phyloP scores from a whole-genome alignment of 2,797 vertebrate species.

The Limnodromus scolopaceus region DNA sequence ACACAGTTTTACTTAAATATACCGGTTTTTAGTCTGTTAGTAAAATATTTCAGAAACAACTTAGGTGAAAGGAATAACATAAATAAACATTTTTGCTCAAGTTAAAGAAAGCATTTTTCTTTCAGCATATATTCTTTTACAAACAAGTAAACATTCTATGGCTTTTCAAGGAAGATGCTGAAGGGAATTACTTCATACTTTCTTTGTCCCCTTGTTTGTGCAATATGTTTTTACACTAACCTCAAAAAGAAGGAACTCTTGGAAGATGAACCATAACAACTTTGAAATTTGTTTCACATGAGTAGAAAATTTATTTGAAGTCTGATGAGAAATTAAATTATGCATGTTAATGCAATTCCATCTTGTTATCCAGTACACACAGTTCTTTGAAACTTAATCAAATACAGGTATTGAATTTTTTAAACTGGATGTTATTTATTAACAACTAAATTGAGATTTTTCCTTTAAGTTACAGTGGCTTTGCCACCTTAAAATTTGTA shows the following conservation, averaged over 20 bases:
- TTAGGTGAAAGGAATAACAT: neutral
- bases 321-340: constrained; percentile 42
- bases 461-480: neutral
- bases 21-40: neutral
- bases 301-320: constrained; percentile 53
- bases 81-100: neutral
- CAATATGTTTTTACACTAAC: neutral
- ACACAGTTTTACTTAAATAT: neutral
- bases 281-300: constrained; percentile 45
- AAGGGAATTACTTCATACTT: neutral
- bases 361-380: constrained; percentile 27
- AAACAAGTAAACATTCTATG: neutral
- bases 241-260: neutral
- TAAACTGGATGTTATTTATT: neutral
- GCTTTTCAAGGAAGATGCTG: neutral
- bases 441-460: neutral
- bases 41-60: neutral
- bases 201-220: neutral
- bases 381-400: constrained; percentile 26
- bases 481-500: neutral
- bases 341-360: constrained; percentile 37
- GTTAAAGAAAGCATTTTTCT: neutral
- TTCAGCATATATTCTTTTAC: neutral
- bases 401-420: neutral
- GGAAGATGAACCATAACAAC: neutral